Evolutionary conservation across 2,888 invertebrate species (phyloP).

Genomic region (Exephanes ischioxanthus): DNA sequence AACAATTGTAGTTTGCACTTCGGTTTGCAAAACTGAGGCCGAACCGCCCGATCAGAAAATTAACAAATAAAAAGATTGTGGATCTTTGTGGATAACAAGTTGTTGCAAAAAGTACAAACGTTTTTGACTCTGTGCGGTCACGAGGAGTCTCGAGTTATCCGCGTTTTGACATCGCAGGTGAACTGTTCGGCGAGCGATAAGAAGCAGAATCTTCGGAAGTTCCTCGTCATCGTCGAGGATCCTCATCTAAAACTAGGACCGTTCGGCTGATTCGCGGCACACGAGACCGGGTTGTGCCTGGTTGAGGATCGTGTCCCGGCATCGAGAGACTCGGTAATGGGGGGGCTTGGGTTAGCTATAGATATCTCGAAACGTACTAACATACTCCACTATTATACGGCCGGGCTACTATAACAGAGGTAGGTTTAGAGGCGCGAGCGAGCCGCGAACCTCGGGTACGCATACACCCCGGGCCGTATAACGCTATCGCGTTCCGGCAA

Average conservation of each 20-base stretch:
- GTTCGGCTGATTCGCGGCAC: constrained; percentile 17
- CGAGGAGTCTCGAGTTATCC: neutral
- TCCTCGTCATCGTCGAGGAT: neutral
- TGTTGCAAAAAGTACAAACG: too few species aligned
- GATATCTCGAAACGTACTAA: constrained; percentile 54
- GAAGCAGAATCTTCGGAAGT: neutral
- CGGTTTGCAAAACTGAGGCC: too few species aligned
- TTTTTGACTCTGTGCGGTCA: too few species aligned
- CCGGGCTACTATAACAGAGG: neutral
- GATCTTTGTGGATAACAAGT: too few species aligned
- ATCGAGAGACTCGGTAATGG: constrained; percentile 81
- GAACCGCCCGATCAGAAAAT: too few species aligned
- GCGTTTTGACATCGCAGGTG: neutral
- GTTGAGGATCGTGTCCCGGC: constrained; percentile 81
- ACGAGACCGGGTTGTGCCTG: constrained; percentile 40
- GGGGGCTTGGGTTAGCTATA: constrained; percentile 72
- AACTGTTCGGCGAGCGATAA: constrained; percentile 35
- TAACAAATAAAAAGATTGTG: too few species aligned
- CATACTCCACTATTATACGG: constrained; percentile 9
- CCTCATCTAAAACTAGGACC: neutral
- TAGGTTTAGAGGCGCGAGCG: constrained; percentile 50
- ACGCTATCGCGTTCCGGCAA: constrained; percentile 80
- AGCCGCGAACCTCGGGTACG: constrained; percentile 25
- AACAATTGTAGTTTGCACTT: too few species aligned
- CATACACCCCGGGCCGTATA: constrained; percentile 30